Evolutionary conservation across 1,140 invertebrate species (phyloP).

Genomic region (Hirudo medicinalis): DNA sequence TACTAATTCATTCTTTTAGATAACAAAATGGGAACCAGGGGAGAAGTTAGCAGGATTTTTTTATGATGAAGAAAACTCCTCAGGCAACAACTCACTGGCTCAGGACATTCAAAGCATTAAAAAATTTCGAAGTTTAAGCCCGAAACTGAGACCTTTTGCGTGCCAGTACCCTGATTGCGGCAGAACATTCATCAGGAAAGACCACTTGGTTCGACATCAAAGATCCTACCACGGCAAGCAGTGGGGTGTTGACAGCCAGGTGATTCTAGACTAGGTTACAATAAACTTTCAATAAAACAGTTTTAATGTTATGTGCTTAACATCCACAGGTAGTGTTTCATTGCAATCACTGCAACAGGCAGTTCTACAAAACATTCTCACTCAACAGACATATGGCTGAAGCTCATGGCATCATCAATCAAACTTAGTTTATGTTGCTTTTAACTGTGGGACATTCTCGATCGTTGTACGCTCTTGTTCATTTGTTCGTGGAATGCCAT

Average conservation of each 20-base stretch:
- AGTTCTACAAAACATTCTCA: constrained; percentile 13
- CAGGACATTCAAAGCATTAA: no score
- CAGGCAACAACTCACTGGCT: no score
- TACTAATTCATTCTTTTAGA: neutral
- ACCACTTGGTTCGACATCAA: constrained; percentile 6
- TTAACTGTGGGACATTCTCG: no score
- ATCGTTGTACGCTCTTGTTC: no score
- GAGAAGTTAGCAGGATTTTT: neutral
- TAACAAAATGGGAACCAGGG: constrained; percentile 5
- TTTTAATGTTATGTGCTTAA: neutral
- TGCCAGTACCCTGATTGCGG: constrained; percentile 15
- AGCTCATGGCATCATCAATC: constrained; percentile 10
- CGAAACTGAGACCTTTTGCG: constrained; percentile 9
- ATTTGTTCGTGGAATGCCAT: no score
- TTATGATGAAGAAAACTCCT: no score
- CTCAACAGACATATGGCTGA: constrained; percentile 13
- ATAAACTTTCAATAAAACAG: no score
- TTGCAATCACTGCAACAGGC: constrained; percentile 4
- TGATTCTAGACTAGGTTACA: neutral
- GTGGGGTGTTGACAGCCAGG: constrained; percentile 5
- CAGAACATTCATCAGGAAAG: constrained; percentile 11
- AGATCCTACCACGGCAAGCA: constrained; percentile 9
- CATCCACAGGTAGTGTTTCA: constrained; percentile 5
- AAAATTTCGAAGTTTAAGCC: no score
- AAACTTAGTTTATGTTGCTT: no score